Conservation (phyloP, 2,888 invertebrate genomes). For the Orthosia gothica region DNA sequence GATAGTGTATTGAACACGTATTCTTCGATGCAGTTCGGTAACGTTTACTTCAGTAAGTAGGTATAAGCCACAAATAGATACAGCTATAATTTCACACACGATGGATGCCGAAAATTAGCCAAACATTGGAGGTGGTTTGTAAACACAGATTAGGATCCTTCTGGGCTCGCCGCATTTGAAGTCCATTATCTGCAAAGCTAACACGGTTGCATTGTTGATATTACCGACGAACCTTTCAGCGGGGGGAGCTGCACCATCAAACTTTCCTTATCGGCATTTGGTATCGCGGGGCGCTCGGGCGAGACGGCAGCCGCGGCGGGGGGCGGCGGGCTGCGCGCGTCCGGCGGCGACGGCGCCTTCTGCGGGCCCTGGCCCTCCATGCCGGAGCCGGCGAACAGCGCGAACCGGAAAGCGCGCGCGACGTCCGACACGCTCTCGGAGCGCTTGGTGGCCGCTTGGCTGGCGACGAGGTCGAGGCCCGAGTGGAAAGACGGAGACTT, state of each 20-base stretch:
- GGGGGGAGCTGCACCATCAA: conserved; percentile 89
- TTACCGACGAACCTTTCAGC: conserved; percentile 88
- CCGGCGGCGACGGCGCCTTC: conserved; percentile 87
- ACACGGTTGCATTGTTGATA: conserved; percentile 47
- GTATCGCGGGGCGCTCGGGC: conserved; percentile 80
- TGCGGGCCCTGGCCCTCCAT: conserved; percentile 86
- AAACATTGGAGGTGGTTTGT: conserved; percentile 73
- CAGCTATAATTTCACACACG: conserved; percentile 71
- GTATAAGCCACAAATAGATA: conserved; percentile 74
- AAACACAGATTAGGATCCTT: conserved; percentile 70
- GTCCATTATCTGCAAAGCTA: conserved; percentile 47
- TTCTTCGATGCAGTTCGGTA: conserved; percentile 24
- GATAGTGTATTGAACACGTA: conserved; percentile 32
- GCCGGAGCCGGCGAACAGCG: conserved; percentile 82
- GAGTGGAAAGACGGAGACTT: conserved; percentile 97
- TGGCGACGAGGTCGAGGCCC: conserved; percentile 95
- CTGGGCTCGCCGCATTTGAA: conserved; percentile 44
- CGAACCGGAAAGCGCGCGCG: conserved; percentile 89
- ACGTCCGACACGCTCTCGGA: conserved; percentile 89
- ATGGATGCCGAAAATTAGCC: conserved; percentile 67
- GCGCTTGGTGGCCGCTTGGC: conserved; percentile 89
- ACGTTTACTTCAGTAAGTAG: conserved; percentile 56
- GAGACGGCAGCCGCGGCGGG: conserved; percentile 78
- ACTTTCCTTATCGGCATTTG: conserved; percentile 85
- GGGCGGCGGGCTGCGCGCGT: conserved; percentile 86